Evolutionary conservation across 1,140 invertebrate genomes (phyloP).

Genomic region (Coptotermes formosanus): DNA sequence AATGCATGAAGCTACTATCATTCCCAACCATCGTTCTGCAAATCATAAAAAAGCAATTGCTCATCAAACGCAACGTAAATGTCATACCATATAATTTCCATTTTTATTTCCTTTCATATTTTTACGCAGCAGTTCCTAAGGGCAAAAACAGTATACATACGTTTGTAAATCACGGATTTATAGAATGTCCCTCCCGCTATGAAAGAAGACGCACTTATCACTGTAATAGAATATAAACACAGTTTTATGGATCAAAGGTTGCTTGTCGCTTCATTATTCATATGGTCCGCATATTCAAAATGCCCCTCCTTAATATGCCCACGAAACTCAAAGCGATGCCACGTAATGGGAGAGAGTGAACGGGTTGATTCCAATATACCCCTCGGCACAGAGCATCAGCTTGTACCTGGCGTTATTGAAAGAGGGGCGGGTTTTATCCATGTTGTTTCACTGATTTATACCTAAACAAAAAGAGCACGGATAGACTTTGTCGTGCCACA

Average conservation of each 20-base stretch:
- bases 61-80: slow-evolving; percentile 1
- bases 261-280: not conserved
- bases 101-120: slow-evolving; percentile 4
- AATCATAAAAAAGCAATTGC: not conserved
- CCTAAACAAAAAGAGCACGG: not conserved
- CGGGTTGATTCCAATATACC: not conserved
- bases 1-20: not conserved
- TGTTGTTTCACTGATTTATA: not conserved
- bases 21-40: not conserved
- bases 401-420: too few relatives aligned
- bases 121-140: not conserved
- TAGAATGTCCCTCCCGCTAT: not conserved
- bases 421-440: not conserved
- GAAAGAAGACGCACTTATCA: slow-evolving; percentile 6
- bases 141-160: not conserved
- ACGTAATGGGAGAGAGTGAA: not conserved
- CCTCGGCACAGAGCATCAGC: not conserved
- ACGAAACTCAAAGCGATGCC: slow-evolving; percentile 10
- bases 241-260: slow-evolving; percentile 9
- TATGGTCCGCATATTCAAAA: not conserved
- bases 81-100: not conserved
- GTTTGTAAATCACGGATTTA: not conserved
- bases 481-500: not conserved
- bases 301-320: slow-evolving; percentile 1
- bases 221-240: slow-evolving; percentile 1